Base-by-base conservation (phyloP, 1,140 invertebrate genomes). In the Spodoptera litura region DNA sequence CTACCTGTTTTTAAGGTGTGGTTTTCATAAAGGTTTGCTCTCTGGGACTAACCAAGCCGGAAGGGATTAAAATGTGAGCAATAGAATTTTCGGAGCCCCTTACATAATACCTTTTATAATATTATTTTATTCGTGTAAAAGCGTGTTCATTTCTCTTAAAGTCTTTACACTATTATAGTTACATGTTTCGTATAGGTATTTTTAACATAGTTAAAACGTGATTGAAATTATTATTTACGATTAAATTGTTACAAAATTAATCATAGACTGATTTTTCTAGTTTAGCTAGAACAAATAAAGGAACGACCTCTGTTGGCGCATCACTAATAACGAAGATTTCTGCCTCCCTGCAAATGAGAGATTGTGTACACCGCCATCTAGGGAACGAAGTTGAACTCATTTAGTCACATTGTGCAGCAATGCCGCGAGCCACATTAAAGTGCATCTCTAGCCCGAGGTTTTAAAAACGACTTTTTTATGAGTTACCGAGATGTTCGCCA, bases 311-410 rank as follows among this genome's bases (percentile, higher is more conserved):
- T 81, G 64, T 31, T 70, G 80, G 64, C 58, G 66, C 20, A n/a
- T 15, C 9, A 10, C 35, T 58, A 12, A 52, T 59, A 75, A 75
- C 62, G 15, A 15, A 35, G 31, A 68, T 3, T 71, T 64, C 12
- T 78, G 70, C 38, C 53, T 58, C 52, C 25, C 25, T 15, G 53
- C 5, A 66, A 71, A 64, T 59, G 3, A 59, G 56, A 83, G 73
- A 68, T 86, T 79, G 64, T 62, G 9, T 55, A 66, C 52, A 88
- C 64, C 87, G 88, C 88, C 88, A 88, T 88, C 88, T 90, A 88
- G 83, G 51, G 64, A 79, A 78, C 51, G 68, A 38, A 70, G 78
- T 56, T 56, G 53, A 72, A 87, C 58, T 82, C 74, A 85, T 81
- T 82, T 86, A 78, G 81, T 86, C 76, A 80, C 79, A 79, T 80